phyloP scores from a whole-genome alignment of 2,888 invertebrate genomes.

The Lordiphosa fenestrarum region DNA sequence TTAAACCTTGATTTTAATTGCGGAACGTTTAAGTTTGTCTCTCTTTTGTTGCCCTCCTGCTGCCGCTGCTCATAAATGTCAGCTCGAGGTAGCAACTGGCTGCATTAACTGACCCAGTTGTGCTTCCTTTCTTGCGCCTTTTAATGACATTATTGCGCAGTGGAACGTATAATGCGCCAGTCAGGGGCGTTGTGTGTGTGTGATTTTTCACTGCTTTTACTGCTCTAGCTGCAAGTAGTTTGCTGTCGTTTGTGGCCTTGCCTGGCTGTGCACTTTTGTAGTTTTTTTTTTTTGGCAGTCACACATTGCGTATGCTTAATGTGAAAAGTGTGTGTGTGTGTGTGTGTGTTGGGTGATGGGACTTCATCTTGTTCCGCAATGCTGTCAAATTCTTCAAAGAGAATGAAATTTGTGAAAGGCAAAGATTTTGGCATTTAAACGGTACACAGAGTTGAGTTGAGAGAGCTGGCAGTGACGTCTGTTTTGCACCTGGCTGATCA shows the following conservation, averaged over 20 bases:
- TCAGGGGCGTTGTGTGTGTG: constrained; percentile 32
- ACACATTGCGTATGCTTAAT: constrained; percentile 53
- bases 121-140: constrained; percentile 29
- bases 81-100: constrained; percentile 50
- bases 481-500: no score
- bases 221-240: constrained; percentile 23
- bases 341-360: constrained; percentile 4
- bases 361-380: constrained; percentile 17
- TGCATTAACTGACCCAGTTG: constrained; percentile 67
- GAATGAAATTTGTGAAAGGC: no score
- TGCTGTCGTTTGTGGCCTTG: constrained; percentile 16
- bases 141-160: constrained; percentile 76
- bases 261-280: constrained; percentile 32
- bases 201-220: constrained; percentile 25
- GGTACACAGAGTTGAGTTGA: neutral
- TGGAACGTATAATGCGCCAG: constrained; percentile 70
- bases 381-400: constrained; percentile 1
- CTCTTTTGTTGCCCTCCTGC: constrained; percentile 1
- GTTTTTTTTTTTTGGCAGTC: constrained; percentile 38
- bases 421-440: no score
- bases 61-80: constrained; percentile 56
- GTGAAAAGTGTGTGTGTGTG: constrained; percentile 18
- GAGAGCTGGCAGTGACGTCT: neutral
- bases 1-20: constrained; percentile 37
- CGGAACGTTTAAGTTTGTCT: constrained; percentile 19